phyloP scores from a whole-genome alignment of 2,113 vertebrate species.

The Syrmaticus mikado region DNA sequence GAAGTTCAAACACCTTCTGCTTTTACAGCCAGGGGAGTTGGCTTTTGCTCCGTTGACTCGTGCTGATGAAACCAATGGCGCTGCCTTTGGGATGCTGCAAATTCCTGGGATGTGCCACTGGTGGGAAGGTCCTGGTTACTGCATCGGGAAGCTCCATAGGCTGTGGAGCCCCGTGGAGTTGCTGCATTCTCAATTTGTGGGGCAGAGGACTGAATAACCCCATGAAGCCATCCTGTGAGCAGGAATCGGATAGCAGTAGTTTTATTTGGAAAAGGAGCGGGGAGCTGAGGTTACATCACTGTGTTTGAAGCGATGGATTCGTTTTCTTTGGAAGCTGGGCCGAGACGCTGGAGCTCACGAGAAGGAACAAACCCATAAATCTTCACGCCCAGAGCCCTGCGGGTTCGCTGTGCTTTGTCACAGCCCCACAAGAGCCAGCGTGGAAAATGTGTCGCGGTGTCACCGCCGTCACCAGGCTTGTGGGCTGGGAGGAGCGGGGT shows the following conservation, averaged over 20 bases:
- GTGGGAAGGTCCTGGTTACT: background rate
- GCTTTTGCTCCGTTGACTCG: background rate
- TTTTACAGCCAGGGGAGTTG: background rate
- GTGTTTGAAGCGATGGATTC: slow-evolving; percentile 42
- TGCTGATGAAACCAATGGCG: background rate
- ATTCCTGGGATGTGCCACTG: fast-evolving
- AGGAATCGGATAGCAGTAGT: slow-evolving; percentile 21
- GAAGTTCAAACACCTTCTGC: background rate
- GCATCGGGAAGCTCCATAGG: background rate
- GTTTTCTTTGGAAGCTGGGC: slow-evolving; percentile 60
- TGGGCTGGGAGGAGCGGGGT: background rate
- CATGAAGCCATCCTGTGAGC: background rate
- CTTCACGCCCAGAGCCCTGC: background rate
- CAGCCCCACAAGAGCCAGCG: background rate
- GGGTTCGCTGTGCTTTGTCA: slow-evolving; percentile 47
- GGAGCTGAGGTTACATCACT: slow-evolving; percentile 61
- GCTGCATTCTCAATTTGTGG: background rate
- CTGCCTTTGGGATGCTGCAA: background rate
- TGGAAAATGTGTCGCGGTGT: background rate
- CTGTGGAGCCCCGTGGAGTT: background rate
- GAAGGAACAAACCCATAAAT: slow-evolving; percentile 61
- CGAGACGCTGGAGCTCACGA: slow-evolving; percentile 47
- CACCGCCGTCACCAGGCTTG: background rate
- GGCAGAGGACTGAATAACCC: slow-evolving; percentile 19
- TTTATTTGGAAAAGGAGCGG: slow-evolving; percentile 65